Conservation (phyloP, 2,113 vertebrate genomes). For the Dolichallabes microphthalmus region DNA sequence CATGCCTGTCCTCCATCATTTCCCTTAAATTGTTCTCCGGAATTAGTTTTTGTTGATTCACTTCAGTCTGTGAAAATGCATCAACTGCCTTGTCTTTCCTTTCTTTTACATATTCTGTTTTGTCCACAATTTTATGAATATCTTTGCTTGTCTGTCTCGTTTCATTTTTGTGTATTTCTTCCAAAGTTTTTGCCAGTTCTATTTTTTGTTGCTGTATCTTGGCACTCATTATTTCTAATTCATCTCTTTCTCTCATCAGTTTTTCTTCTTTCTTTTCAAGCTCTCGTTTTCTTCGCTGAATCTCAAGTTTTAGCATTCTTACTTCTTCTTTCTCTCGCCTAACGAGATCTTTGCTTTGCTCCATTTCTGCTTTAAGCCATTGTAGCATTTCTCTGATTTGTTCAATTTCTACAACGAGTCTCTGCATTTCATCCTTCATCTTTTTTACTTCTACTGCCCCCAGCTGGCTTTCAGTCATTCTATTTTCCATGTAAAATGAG, state of each 20-base stretch:
- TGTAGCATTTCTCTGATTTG: constrained; percentile 45
- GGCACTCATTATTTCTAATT: constrained; percentile 44
- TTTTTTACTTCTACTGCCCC: constrained; percentile 42
- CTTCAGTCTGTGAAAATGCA: neutral
- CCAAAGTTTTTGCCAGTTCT: constrained; percentile 44
- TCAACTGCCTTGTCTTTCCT: neutral
- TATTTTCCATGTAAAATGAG: constrained; percentile 45
- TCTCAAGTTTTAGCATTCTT: constrained; percentile 35
- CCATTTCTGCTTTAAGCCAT: constrained; percentile 40
- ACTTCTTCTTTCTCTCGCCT: constrained; percentile 42
- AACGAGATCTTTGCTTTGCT: constrained; percentile 46
- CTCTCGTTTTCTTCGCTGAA: constrained; percentile 45
- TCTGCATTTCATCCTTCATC: constrained; percentile 53
- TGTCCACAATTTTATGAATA: neutral
- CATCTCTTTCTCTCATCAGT: constrained; percentile 35
- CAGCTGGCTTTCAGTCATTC: constrained; percentile 31
- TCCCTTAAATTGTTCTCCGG: constrained; percentile 43
- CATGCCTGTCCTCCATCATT: constrained; percentile 43
- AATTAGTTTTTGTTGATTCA: constrained; percentile 47
- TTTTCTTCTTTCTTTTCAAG: constrained; percentile 49
- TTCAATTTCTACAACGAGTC: constrained; percentile 45
- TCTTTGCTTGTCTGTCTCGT: neutral
- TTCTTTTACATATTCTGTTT: constrained; percentile 17
- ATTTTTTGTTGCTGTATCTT: constrained; percentile 44
- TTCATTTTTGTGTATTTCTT: constrained; percentile 15